Percentiles rank a stretch among this genome's conserved stretches.
These are phyloP conservation scores for Tolmerus cingulatus DNA, from an alignment of 2,888 invertebrate genomes.

Conservation along the genomic window DNA sequence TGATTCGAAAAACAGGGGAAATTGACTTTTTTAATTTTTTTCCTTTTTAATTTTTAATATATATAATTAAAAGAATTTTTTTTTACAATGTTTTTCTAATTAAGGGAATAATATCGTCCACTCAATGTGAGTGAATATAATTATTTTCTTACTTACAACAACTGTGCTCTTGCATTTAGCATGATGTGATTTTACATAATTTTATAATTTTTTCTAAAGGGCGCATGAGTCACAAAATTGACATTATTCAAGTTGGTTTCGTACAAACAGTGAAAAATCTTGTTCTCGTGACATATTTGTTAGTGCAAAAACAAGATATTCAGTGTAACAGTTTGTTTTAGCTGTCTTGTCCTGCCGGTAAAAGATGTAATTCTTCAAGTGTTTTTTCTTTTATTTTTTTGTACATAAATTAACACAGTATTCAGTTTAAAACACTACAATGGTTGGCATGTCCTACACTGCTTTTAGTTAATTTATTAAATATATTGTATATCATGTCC, in stretches of 20 bases:
- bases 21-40: not conserved
- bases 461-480: not conserved
- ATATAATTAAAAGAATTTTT: not conserved
- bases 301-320: not conserved
- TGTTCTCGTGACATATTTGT: not conserved
- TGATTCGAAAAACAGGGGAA: not conserved
- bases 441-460: not conserved
- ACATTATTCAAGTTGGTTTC: slow-evolving; percentile 2
- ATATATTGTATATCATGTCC: not conserved
- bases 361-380: not conserved
- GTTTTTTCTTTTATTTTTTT: not conserved
- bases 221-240: not conserved
- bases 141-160: slow-evolving; percentile 5
- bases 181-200: slow-evolving; percentile 15
- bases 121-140: slow-evolving; percentile 43
- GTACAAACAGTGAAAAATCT: not conserved
- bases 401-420: not conserved
- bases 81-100: not conserved
- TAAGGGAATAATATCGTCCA: slow-evolving; percentile 36
- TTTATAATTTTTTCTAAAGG: not conserved
- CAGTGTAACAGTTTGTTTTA: not conserved
- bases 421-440: not conserved
- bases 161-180: slow-evolving; percentile 18
- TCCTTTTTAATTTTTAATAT: not conserved
- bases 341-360: not conserved